Evolutionary conservation across 2,797 vertebrate genomes (phyloP).

Genomic region (Chelmon rostratus): DNA sequence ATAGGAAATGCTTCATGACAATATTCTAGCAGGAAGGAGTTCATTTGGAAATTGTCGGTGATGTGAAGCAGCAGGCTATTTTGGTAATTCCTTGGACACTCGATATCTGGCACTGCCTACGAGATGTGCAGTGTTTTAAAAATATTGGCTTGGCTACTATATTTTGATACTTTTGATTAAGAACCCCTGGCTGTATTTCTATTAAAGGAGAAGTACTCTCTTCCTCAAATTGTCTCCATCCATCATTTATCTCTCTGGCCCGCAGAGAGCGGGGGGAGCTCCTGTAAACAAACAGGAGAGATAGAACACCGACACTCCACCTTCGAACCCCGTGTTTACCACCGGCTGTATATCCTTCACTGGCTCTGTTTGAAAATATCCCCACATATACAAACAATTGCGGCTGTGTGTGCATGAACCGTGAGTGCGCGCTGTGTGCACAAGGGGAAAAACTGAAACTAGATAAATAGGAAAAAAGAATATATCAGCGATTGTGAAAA

Average conservation of each 20-base stretch:
- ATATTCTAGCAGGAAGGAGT: conserved; percentile 9
- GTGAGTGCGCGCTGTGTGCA: conserved; percentile 15
- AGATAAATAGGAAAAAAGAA: conserved; percentile 33
- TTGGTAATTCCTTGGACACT: conserved; percentile 14
- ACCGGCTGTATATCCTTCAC: conserved; percentile 80
- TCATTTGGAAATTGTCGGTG: neutral
- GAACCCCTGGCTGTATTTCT: conserved; percentile 45
- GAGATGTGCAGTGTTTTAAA: conserved; percentile 16
- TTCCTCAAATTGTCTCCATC: conserved; percentile 68
- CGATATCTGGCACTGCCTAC: neutral
- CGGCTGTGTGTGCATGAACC: conserved; percentile 59
- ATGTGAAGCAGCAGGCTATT: conserved; percentile 21
- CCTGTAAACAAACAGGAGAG: conserved; percentile 77
- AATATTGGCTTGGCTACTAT: conserved; percentile 24
- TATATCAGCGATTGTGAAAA: conserved; percentile 55
- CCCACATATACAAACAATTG: conserved; percentile 79
- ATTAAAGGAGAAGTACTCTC: conserved; percentile 62
- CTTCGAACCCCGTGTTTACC: conserved; percentile 78
- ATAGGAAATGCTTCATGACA: conserved; percentile 15
- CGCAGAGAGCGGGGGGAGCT: conserved; percentile 59
- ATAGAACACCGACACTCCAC: conserved; percentile 76
- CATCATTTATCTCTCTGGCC: conserved; percentile 66
- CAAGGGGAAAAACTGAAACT: conserved; percentile 44
- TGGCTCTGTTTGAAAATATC: conserved; percentile 81
- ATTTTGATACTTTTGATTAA: conserved; percentile 36